Evolutionary conservation across 1,140 invertebrate genomes (phyloP).

Genomic region (Aleiodes sp.): DNA sequence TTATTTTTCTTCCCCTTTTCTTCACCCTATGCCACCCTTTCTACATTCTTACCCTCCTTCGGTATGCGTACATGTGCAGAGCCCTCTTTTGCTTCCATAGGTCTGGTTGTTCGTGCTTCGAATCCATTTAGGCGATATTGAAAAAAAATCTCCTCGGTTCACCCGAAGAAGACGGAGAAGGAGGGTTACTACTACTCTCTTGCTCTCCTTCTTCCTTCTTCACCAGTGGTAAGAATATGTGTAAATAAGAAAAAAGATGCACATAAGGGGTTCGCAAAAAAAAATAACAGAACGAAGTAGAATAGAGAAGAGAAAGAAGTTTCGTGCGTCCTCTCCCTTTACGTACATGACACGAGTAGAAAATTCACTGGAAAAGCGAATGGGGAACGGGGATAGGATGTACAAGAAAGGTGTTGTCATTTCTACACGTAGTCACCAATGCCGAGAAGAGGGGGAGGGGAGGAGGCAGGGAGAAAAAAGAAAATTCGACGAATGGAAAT

Average conservation of each 20-base stretch:
- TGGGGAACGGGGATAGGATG: too few species aligned
- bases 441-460: neutral
- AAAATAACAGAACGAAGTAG: neutral
- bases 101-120: constrained; percentile 22
- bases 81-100: neutral
- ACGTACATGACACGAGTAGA: constrained; percentile 17
- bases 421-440: constrained; percentile 23
- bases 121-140: constrained; percentile 36
- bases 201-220: too few species aligned
- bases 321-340: neutral
- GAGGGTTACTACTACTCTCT: neutral
- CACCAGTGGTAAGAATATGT: constrained; percentile 8
- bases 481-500: constrained; percentile 19
- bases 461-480: too few species aligned
- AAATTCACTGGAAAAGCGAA: too few species aligned
- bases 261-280: neutral
- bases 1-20: too few species aligned
- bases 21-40: too few species aligned
- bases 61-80: neutral
- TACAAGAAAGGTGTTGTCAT: constrained; percentile 16
- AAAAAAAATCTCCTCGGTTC: constrained; percentile 20
- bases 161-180: constrained; percentile 2
- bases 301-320: neutral
- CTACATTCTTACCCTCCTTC: constrained; percentile 1
- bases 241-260: neutral